Evolutionary conservation across 2,888 invertebrate genomes (phyloP).

Genomic region (Gymnoscelis rufifasciata): DNA sequence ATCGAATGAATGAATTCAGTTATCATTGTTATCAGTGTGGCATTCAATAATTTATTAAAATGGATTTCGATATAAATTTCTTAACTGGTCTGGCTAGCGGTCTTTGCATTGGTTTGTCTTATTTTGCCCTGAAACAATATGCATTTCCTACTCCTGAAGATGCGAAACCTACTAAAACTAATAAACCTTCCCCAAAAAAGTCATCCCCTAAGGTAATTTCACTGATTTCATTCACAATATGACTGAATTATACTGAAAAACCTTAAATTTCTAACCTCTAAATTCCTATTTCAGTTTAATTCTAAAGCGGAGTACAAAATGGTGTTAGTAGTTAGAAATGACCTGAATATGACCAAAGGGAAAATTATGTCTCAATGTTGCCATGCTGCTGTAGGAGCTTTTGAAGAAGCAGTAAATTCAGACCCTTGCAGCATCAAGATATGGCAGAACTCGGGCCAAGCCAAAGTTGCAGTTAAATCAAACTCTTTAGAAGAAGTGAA

Average conservation of each 20-base stretch:
- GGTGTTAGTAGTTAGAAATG: conserved; percentile 88
- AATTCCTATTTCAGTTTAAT: conserved; percentile 35
- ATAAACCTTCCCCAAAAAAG: neutral
- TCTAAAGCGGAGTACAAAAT: conserved; percentile 82
- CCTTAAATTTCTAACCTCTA: neutral
- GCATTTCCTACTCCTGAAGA: conserved; percentile 2
- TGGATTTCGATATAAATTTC: conserved; percentile 42
- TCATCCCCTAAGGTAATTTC: conserved; percentile 6
- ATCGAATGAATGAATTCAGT: too few species aligned
- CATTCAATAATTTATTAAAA: too few species aligned
- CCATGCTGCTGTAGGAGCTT: conserved; percentile 91
- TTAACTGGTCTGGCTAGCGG: conserved; percentile 49
- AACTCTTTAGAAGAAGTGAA: conserved; percentile 85
- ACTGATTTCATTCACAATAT: neutral
- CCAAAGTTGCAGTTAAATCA: conserved; percentile 88
- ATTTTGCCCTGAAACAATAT: conserved; percentile 40
- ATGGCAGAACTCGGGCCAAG: conserved; percentile 84
- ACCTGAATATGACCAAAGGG: conserved; percentile 94
- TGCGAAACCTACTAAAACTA: neutral
- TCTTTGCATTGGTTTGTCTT: conserved; percentile 44
- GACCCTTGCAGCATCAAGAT: conserved; percentile 75
- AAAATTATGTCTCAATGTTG: conserved; percentile 93
- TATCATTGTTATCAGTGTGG: too few species aligned
- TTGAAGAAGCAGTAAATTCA: conserved; percentile 80
- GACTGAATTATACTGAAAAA: neutral